Conservation (phyloP, 1,140 invertebrate species). For the Drosophila pseudoobscura region DNA sequence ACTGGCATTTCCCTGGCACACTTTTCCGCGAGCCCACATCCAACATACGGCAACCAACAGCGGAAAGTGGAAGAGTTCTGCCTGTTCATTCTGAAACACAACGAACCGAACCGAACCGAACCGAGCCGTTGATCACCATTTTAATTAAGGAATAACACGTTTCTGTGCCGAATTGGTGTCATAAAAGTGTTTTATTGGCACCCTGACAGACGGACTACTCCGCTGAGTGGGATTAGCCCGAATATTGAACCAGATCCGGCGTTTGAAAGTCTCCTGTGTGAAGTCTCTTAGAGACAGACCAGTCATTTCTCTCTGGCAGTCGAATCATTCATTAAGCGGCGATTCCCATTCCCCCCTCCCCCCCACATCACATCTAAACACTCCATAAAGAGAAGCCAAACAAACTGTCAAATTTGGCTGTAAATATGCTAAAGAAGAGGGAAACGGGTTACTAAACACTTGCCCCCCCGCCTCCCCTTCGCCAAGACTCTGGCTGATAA, state of each 20-base stretch:
- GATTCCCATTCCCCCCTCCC: too few species aligned
- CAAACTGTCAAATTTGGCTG: conserved; percentile 63
- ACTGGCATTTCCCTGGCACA: conserved; percentile 45
- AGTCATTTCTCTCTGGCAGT: not conserved
- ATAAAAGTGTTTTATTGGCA: conserved; percentile 59
- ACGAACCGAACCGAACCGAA: conserved; percentile 42
- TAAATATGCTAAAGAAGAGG: conserved; percentile 47
- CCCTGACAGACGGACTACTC: conserved; percentile 27
- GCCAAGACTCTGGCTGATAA: conserved; percentile 33
- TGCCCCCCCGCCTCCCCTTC: too few species aligned
- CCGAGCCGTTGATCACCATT: conserved; percentile 55
- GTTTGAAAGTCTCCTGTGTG: not conserved
- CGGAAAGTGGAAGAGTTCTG: conserved; percentile 8
- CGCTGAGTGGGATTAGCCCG: conserved; percentile 50
- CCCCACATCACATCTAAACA: conserved; percentile 5
- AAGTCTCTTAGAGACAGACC: not conserved
- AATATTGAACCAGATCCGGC: conserved; percentile 37
- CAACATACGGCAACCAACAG: not conserved
- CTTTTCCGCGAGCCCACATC: conserved; percentile 38
- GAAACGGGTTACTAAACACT: conserved; percentile 47
- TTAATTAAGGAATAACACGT: conserved; percentile 65
- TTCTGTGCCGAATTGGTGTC: conserved; percentile 55
- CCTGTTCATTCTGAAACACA: conserved; percentile 10
- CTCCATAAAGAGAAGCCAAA: conserved; percentile 35
- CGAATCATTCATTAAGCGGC: not conserved